A percentile compares a stretch with the other conserved stretches of the same genome.
phyloP scores from a whole-genome alignment of 2,113 vertebrate species.

The Propithecus coquereli region DNA sequence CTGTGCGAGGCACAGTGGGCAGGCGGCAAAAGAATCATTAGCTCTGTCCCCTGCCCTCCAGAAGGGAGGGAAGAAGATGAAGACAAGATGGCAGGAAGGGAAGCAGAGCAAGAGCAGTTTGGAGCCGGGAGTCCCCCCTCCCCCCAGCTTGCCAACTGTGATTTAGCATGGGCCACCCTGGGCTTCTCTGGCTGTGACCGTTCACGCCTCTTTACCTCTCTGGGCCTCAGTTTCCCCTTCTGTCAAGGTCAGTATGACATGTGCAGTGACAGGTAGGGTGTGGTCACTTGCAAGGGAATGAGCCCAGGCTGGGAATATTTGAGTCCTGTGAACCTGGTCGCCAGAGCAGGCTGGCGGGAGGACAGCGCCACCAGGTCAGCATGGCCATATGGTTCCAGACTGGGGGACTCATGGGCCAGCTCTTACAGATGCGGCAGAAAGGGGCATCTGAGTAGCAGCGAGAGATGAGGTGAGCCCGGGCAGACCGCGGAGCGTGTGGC shows the following conservation, averaged over 20 bases:
- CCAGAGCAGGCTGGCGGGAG: no score
- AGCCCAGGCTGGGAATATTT: background rate
- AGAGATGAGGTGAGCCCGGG: background rate
- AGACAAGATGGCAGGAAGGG: background rate
- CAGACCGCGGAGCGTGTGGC: background rate
- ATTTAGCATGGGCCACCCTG: background rate
- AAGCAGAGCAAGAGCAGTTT: rapidly evolving
- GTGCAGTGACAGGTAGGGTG: background rate
- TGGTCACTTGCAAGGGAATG: background rate
- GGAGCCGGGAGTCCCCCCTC: background rate
- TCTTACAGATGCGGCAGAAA: background rate
- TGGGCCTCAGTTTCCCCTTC: background rate
- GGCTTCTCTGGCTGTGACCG: background rate
- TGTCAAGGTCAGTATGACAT: background rate
- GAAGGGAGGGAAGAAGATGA: background rate
- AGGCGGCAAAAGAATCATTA: background rate
- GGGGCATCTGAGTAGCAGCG: background rate
- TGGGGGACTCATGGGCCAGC: background rate
- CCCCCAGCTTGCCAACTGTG: no score
- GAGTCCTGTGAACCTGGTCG: background rate
- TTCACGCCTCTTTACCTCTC: background rate
- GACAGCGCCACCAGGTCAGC: background rate
- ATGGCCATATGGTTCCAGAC: background rate
- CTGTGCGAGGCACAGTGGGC: background rate
- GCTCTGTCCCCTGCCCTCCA: background rate